A percentile compares a stretch with the other conserved stretches of the same genome.
Conservation (phyloP, 2,113 vertebrate genomes). For the Bothrops jararaca region DNA sequence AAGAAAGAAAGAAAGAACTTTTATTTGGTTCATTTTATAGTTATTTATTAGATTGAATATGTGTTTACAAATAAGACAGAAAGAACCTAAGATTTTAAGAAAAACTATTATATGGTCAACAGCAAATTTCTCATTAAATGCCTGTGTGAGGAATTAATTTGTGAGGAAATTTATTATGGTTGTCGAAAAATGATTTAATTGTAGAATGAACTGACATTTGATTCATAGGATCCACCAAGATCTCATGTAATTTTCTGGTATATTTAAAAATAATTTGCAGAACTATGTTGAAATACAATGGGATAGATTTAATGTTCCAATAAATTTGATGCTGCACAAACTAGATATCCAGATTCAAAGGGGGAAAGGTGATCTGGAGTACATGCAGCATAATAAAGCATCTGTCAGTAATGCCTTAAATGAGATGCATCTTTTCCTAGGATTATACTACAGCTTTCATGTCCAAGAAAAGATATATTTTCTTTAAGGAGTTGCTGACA, state of each 20-base stretch:
- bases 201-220: background rate
- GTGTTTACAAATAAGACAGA: background rate
- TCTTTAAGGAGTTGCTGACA: background rate
- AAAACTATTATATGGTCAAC: background rate
- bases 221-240: background rate
- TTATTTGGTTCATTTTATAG: background rate
- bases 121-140: background rate
- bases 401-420: background rate
- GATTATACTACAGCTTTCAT: background rate
- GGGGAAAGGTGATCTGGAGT: background rate
- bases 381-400: background rate
- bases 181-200: background rate
- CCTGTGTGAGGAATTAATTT: background rate
- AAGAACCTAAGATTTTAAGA: background rate
- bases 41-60: background rate
- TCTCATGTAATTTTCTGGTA: background rate
- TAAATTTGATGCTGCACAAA: background rate
- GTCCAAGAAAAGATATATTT: background rate
- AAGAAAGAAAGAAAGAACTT: background rate
- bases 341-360: background rate
- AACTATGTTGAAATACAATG: background rate
- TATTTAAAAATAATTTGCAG: background rate
- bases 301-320: background rate
- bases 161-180: background rate
- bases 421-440: background rate